phyloP scores from a whole-genome alignment of 1,140 invertebrate species.

The Drosophila mauritiana region DNA sequence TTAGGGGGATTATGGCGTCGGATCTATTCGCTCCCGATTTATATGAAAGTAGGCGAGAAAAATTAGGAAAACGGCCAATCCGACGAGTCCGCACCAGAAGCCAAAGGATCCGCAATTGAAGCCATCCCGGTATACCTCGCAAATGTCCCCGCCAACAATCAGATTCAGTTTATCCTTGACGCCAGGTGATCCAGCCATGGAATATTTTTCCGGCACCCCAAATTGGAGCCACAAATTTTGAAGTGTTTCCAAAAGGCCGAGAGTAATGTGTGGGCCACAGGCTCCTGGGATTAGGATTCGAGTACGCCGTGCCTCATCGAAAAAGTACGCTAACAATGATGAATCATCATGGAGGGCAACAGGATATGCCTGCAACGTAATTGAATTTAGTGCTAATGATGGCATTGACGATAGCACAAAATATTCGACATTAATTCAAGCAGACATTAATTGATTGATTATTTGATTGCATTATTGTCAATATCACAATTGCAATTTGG shows the following conservation, averaged over 20 bases:
- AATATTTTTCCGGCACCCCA: background rate
- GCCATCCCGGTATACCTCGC: constrained; percentile 52
- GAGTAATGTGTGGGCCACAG: constrained; percentile 25
- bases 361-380: constrained; percentile 50
- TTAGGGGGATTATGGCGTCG: background rate
- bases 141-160: constrained; percentile 5
- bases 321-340: constrained; percentile 63
- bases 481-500: constrained; percentile 72
- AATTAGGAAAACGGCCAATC: constrained; percentile 20
- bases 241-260: constrained; percentile 7
- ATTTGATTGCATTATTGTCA: constrained; percentile 83
- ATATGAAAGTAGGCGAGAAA: constrained; percentile 26
- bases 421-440: constrained; percentile 79
- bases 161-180: constrained; percentile 13
- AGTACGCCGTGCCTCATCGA: background rate
- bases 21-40: constrained; percentile 17
- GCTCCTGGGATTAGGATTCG: constrained; percentile 33
- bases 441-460: constrained; percentile 82
- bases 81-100: constrained; percentile 28
- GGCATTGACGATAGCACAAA: constrained; percentile 76
- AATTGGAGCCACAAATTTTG: constrained; percentile 26
- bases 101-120: constrained; percentile 30
- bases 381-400: constrained; percentile 83
- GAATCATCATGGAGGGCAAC: constrained; percentile 53
- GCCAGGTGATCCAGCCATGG: constrained; percentile 12